Conservation (phyloP, 2,888 invertebrate genomes). For the Tanytarsus gracilentus region DNA sequence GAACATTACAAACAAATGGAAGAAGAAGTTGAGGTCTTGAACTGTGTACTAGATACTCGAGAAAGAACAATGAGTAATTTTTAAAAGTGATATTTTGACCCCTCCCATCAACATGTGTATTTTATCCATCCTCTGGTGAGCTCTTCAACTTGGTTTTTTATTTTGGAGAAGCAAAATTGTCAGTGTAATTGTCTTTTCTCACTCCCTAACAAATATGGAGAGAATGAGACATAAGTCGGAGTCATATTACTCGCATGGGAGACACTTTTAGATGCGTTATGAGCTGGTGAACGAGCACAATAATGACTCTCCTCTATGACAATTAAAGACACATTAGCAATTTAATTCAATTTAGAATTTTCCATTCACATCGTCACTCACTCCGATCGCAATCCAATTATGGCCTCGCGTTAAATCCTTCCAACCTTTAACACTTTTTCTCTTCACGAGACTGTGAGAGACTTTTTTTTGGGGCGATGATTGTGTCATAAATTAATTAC, state of each 20-base stretch:
- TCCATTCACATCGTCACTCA: too few relatives aligned
- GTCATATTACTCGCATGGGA: not conserved
- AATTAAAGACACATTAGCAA: conserved; percentile 27
- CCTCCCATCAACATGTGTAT: not conserved
- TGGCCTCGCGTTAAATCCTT: too few relatives aligned
- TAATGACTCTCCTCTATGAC: conserved; percentile 13
- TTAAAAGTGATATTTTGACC: not conserved
- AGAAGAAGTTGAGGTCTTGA: too few relatives aligned
- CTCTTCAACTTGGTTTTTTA: too few relatives aligned
- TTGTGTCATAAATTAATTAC: too few relatives aligned
- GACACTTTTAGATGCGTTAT: conserved; percentile 6
- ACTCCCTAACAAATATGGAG: not conserved
- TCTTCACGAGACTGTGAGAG: too few relatives aligned
- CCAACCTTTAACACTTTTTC: too few relatives aligned
- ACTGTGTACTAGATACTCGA: not conserved
- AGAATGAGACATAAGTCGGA: not conserved
- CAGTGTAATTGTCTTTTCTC: too few relatives aligned
- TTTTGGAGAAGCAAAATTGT: too few relatives aligned
- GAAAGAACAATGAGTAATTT: conserved; percentile 1
- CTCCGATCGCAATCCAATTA: too few relatives aligned
- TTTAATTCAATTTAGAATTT: conserved; percentile 24
- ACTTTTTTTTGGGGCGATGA: not conserved
- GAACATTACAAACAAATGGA: too few relatives aligned
- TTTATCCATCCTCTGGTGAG: too few relatives aligned
- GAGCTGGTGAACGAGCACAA: not conserved